phyloP scores from a whole-genome alignment of 2,888 invertebrate genomes.

The Yponomeuta cagnagella region DNA sequence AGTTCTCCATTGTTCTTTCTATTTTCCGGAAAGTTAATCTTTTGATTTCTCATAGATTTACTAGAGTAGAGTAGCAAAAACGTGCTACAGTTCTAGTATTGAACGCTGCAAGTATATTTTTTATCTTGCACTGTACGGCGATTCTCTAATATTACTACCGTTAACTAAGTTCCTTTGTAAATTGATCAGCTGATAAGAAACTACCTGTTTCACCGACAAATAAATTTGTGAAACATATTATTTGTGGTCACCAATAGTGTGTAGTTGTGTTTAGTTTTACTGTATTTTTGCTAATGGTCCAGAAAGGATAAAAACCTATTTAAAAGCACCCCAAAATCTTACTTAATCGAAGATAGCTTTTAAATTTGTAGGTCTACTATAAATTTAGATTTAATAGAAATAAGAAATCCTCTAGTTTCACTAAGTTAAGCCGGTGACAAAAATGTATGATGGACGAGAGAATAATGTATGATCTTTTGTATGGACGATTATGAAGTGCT shows the following conservation, averaged over 20 bases:
- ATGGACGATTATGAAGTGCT: neutral
- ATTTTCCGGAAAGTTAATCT: too few species aligned
- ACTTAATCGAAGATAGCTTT: neutral
- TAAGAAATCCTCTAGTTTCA: constrained; percentile 7
- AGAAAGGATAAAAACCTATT: neutral
- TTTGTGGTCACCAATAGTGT: neutral
- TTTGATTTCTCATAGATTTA: too few species aligned
- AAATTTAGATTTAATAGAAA: neutral
- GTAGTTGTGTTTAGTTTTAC: neutral
- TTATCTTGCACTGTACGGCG: too few species aligned
- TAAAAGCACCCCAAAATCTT: neutral
- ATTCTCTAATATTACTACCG: too few species aligned
- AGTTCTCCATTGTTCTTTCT: too few species aligned
- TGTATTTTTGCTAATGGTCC: neutral
- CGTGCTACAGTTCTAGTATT: too few species aligned
- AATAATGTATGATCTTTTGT: neutral
- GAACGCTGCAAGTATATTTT: too few species aligned
- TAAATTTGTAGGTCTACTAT: neutral
- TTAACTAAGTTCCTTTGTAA: too few species aligned
- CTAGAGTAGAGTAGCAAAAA: too few species aligned
- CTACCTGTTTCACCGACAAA: too few species aligned
- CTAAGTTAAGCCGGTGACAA: constrained; percentile 4
- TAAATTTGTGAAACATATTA: neutral
- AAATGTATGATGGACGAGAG: constrained; percentile 11
- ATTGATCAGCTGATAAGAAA: too few species aligned